phyloP scores from a whole-genome alignment of 92 coral and sea anemone species.

The Porites rus region DNA sequence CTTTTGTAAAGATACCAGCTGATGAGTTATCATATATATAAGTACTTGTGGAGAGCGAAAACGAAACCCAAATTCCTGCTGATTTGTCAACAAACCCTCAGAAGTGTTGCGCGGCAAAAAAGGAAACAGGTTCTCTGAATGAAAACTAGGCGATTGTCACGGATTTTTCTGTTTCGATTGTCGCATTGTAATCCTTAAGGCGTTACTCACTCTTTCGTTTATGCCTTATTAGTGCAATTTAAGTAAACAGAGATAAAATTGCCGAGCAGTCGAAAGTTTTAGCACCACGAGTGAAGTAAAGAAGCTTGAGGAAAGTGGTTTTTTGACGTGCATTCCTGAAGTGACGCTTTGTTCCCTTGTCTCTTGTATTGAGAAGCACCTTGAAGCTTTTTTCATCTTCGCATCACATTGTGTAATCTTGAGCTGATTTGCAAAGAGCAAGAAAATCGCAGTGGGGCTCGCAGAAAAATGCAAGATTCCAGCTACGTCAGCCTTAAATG shows the following conservation, averaged over 20 bases:
- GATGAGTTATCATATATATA: background rate
- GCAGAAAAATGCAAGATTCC: too few relatives aligned
- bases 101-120: background rate
- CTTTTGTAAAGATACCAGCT: background rate
- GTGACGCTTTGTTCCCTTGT: too few relatives aligned
- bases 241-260: background rate
- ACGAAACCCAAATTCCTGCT: background rate
- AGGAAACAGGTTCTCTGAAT: background rate
- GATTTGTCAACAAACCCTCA: constrained; percentile 7
- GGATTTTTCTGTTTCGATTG: constrained; percentile 1
- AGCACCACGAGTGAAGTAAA: background rate
- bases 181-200: constrained; percentile 11
- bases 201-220: constrained; percentile 14
- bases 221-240: constrained; percentile 16
- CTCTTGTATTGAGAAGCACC: too few relatives aligned
- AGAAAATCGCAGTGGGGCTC: too few relatives aligned
- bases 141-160: background rate
- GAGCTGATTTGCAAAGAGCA: too few relatives aligned
- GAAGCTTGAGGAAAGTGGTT: too few relatives aligned
- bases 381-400: too few relatives aligned
- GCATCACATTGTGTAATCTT: too few relatives aligned
- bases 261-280: background rate
- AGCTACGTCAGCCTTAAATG: too few relatives aligned
- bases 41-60: background rate
- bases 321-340: too few relatives aligned